Conservation (phyloP, 2,113 vertebrate genomes). For the Thalassoma bifasciatum region DNA sequence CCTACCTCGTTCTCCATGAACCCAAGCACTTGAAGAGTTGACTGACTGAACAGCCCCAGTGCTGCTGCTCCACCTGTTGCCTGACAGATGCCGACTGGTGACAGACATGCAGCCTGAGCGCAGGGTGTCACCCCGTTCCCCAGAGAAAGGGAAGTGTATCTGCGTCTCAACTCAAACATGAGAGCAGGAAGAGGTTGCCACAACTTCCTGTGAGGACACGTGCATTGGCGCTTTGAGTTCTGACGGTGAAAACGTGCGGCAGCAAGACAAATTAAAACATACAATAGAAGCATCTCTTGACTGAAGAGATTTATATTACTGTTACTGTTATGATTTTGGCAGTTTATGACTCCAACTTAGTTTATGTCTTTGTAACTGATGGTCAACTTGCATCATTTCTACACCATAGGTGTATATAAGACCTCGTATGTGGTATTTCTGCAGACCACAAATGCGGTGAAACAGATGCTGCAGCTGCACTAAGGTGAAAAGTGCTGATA, state of each 20-base stretch:
- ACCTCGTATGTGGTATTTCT: not conserved
- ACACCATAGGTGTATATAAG: constrained; percentile 5
- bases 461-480: not conserved
- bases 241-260: not conserved
- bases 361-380: no score
- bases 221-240: constrained; percentile 8
- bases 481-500: not conserved
- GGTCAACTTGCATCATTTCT: not conserved
- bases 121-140: constrained; percentile 8
- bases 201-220: constrained; percentile 82
- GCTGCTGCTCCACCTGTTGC: constrained; percentile 56
- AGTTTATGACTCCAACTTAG: no score
- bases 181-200: constrained; percentile 79
- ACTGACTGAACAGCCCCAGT: not conserved
- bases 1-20: constrained; percentile 85
- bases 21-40: not conserved
- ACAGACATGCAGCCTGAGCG: constrained; percentile 19
- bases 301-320: no score
- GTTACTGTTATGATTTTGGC: not conserved
- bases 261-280: not conserved
- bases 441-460: not conserved
- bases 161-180: constrained; percentile 31
- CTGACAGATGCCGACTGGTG: constrained; percentile 53
- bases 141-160: constrained; percentile 42
- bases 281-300: not conserved